Evolutionary conservation across 2,113 vertebrate genomes (phyloP).

Genomic region (Meleagris gallopavo): DNA sequence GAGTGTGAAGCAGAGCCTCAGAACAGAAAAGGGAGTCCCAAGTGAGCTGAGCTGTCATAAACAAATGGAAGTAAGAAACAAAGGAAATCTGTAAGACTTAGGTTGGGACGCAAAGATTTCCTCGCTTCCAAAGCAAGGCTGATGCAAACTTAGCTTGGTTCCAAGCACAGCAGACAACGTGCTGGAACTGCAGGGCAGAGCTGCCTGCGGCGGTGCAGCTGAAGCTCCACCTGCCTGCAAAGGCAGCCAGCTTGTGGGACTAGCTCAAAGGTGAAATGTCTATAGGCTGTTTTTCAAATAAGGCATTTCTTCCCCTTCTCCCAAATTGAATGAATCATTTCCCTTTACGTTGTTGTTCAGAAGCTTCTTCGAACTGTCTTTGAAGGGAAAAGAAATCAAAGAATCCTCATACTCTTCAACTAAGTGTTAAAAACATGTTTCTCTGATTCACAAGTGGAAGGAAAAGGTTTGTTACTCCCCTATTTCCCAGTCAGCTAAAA

Average conservation of each 20-base stretch:
- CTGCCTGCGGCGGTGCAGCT: background rate
- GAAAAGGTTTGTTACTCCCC: background rate
- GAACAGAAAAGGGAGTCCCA: background rate
- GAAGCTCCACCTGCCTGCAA: background rate
- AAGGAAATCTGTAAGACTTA: background rate
- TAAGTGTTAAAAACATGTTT: background rate
- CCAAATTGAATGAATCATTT: background rate
- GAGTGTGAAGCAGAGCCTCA: background rate
- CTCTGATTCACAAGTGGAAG: background rate
- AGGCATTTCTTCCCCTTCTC: background rate
- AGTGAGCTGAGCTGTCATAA: background rate
- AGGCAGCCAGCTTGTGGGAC: background rate
- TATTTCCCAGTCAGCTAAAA: background rate
- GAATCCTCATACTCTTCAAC: background rate
- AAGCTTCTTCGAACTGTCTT: background rate
- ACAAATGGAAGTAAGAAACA: background rate
- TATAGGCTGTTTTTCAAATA: background rate
- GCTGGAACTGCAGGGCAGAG: background rate
- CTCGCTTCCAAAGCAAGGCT: background rate
- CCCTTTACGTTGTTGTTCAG: background rate
- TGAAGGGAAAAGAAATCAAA: background rate
- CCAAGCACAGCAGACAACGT: background rate
- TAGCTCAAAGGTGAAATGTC: background rate
- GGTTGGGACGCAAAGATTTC: background rate
- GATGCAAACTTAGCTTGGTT: background rate